Evolutionary conservation across 2,888 invertebrate species (phyloP), one percentile per base, ranked within the genome.

Genomic region (Rhopalosiphum nymphaeae): DNA sequence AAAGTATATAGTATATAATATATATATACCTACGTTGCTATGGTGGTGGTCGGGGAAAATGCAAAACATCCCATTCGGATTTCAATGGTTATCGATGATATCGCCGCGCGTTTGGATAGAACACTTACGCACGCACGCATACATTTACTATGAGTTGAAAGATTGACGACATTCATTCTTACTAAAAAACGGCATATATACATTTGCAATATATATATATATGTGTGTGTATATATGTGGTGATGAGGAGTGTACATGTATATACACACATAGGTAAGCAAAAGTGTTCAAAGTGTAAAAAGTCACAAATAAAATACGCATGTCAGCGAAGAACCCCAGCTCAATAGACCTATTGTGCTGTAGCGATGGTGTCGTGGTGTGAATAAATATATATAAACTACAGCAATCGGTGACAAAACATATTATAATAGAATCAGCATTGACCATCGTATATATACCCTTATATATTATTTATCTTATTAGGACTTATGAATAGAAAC

Each of bases 241-340:
- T 16, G n/a, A 67, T n/a, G n/a, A 67, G 67, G n/a, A 67, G n/a
- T n/a, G 13, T 67, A 67, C 16, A 3, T 44, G 42, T 89, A 57
- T 57, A 61, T 4, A 25, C 42, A 44, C 11, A 44, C 61, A 21
- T 21, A 16, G 29, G 57, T 16, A 36, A 11, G n/a, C n/a, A n/a
- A 42, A 44, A 57, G 88, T 11, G 44, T 57, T 53, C 44, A 44
- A 44, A 44, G 44, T 44, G 16, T 29, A 46, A 46, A 61, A 90
- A 46, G 89, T 89, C 46, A 61, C 89, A 90, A 61, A 90, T 90
- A 90, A 90, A 90, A 49, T 49, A 29, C 44, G 13, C n/a, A 49
- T 46, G 67, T 67, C 49, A 67, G 36, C 36, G 67, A n/a, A 49
- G 44, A 46, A 25, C 13, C 26, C 3, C 25, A 10, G 42, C 85